Conservation (phyloP, 1,140 invertebrate species). For the Brachionus paranguensis region DNA sequence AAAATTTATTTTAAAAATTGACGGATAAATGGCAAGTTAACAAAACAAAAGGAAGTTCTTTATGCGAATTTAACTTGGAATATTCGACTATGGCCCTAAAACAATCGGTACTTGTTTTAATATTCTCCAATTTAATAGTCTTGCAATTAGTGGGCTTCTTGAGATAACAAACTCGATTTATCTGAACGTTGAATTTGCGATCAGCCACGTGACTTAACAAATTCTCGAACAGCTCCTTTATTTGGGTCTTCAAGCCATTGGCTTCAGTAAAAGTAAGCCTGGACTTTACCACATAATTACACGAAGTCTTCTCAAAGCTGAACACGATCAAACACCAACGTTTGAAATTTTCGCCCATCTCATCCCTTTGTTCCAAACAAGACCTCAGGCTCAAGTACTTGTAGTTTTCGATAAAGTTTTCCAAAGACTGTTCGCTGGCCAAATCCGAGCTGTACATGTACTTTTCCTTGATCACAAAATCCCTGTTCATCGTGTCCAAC, state of each 20-base stretch:
- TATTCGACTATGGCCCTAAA: conserved; percentile 27
- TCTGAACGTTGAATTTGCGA: not conserved
- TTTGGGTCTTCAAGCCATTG: not conserved
- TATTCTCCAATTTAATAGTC: conserved; percentile 2
- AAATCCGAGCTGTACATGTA: not conserved
- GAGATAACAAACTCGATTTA: not conserved
- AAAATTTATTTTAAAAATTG: not conserved
- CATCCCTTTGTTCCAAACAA: not conserved
- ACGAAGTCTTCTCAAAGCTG: not conserved
- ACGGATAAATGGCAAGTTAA: not conserved
- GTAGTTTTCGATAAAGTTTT: not conserved
- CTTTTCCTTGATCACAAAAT: conserved; percentile 11
- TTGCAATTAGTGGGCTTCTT: conserved; percentile 11
- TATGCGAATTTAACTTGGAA: not conserved
- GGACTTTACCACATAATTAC: not conserved
- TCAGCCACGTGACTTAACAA: not conserved
- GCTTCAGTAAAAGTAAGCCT: not conserved
- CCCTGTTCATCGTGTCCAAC: not conserved
- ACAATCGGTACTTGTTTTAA: conserved; percentile 11
- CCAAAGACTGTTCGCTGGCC: not conserved
- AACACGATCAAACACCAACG: not conserved
- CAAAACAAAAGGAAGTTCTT: conserved; percentile 23
- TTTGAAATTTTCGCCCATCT: not conserved
- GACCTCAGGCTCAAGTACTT: not conserved
- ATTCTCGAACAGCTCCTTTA: not conserved